Base-by-base conservation (phyloP, 1,140 invertebrate species). In the Nasonia longicornis region DNA sequence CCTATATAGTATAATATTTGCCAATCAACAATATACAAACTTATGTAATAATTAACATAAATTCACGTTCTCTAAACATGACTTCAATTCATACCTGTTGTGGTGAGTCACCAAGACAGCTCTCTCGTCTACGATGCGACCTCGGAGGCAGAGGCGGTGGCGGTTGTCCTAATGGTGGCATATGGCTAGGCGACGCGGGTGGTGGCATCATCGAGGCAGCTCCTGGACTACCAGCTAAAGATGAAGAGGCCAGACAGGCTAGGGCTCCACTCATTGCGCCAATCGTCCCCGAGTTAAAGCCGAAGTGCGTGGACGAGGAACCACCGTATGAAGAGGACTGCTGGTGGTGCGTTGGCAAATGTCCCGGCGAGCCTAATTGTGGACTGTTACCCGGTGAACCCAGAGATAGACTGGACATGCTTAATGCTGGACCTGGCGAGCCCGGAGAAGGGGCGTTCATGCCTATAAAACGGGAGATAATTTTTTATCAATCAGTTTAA, bases 141-240 rank as follows among this genome's bases (percentile, higher is more conserved):
- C 93, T 89, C 0, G 93, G 94, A 11, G 93, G 93, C 48, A 94
- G 87, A 26, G 93, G 93, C 2, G 93, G 92, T 16, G 92, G 92
- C 79, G 88, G 91, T 85, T 87, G 91, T 85, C 82, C 89, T 82
- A 87, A 70, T 1, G 64, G 66, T 7, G 52, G 66, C 14, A 76
- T 22, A 42, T 81, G 79, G 10, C 88, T 90, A 3, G 91, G 90
- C 70, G 92, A 91, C 26, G 90, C 88, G 20, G 91, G 89, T 0
- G 89, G 88, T 20, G 91, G 91, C 80, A 90, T 84, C 52, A 88
- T 89, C 16, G 91, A 90, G 48, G 87, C 89, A 20, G 91, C 90
- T 45, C 91, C 89, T 11, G 91, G 92, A 72, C 91, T 92, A 26
- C 91, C 88, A 64, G 89, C 85, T 2, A 82, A 14, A 1, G 76